These are phyloP conservation scores for Amphiprion ocellaris DNA, from an alignment of 2,113 vertebrate species.

Conservation along the genomic window DNA sequence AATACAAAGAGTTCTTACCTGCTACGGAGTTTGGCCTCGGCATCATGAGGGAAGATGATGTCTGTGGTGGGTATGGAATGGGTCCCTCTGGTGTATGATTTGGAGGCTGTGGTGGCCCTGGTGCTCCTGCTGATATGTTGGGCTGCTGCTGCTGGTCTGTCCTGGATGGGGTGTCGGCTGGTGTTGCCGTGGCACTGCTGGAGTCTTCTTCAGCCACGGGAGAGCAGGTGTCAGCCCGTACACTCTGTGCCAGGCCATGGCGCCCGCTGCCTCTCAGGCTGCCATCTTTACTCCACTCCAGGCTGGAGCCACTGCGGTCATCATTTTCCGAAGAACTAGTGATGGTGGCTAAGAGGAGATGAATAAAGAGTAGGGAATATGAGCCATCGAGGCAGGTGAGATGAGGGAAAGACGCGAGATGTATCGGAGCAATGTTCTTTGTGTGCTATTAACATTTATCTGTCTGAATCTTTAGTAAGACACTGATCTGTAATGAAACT, in stretches of 20 bases:
- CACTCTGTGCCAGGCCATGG: slow-evolving; percentile 87
- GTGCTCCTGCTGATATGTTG: slow-evolving; percentile 68
- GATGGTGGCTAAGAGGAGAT: slow-evolving; percentile 89
- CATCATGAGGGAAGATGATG: slow-evolving; percentile 91
- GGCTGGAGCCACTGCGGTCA: slow-evolving; percentile 96
- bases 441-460: slow-evolving; percentile 41
- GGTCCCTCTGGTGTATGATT: slow-evolving; percentile 87
- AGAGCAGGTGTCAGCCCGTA: slow-evolving; percentile 93
- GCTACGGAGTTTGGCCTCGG: slow-evolving; percentile 98
- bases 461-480: slow-evolving; percentile 32
- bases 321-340: slow-evolving; percentile 99
- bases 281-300: slow-evolving; percentile 97
- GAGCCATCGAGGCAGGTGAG: slow-evolving; percentile 11
- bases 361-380: neutral
- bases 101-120: slow-evolving; percentile 52
- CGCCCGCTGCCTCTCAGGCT: slow-evolving; percentile 89
- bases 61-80: slow-evolving; percentile 86
- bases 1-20: slow-evolving; percentile 84
- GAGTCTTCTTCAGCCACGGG: slow-evolving; percentile 96
- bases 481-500: slow-evolving; percentile 47
- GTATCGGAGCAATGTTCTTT: slow-evolving; percentile 21
- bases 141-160: slow-evolving; percentile 75
- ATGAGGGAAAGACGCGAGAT: slow-evolving; percentile 8
- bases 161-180: slow-evolving; percentile 79
- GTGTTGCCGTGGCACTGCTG: slow-evolving; percentile 79